Conservation (phyloP, 1,140 invertebrate genomes). For the Ostrea denselamellosa region DNA sequence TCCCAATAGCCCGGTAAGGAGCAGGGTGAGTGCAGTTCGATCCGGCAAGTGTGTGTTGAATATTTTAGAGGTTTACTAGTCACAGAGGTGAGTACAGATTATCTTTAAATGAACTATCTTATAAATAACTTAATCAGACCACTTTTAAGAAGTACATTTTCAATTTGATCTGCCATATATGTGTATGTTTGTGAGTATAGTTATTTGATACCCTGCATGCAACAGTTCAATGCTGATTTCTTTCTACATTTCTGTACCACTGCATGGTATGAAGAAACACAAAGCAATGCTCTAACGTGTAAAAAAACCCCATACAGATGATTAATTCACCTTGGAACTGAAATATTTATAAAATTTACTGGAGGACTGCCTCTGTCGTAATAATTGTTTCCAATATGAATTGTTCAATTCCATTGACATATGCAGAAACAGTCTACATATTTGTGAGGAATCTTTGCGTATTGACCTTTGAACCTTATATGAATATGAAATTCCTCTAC, state of each 20-base stretch:
- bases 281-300: no score
- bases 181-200: not conserved
- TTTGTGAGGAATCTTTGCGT: not conserved
- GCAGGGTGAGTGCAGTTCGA: slow-evolving; percentile 47
- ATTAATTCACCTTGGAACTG: no score
- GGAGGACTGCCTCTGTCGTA: no score
- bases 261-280: no score
- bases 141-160: not conserved
- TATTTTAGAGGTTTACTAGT: slow-evolving; percentile 36
- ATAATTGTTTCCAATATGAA: not conserved
- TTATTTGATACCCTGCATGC: not conserved
- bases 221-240: not conserved
- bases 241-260: no score
- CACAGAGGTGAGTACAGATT: slow-evolving; percentile 44
- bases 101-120: not conserved
- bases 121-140: not conserved
- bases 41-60: slow-evolving; percentile 42
- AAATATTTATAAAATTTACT: no score
- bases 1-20: slow-evolving; percentile 55
- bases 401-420: slow-evolving; percentile 8
- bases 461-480: slow-evolving; percentile 13
- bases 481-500: slow-evolving; percentile 38
- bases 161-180: not conserved
- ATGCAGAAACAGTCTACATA: slow-evolving; percentile 3
- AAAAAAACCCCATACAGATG: no score